Percentiles rank a stretch among this genome's conserved stretches.
Evolutionary conservation across 92 coral and sea anemone species (phyloP).

Genomic region (Actinostola sp.): DNA sequence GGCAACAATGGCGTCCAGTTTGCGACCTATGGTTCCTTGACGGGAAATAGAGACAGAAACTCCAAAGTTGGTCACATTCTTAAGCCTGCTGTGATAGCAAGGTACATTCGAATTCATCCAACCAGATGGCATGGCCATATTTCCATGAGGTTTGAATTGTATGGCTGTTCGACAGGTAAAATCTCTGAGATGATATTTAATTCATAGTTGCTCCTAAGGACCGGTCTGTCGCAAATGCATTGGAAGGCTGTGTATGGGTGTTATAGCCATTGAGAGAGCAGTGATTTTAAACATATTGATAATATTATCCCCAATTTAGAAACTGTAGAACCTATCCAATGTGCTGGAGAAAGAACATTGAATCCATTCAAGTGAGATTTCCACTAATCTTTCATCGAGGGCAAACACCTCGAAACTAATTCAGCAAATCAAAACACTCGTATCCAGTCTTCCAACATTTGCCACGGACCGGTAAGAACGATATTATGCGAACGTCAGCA

Average conservation of each 20-base stretch:
- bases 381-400: too few relatives aligned
- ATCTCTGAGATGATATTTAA: not conserved
- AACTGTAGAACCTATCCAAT: too few relatives aligned
- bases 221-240: not conserved
- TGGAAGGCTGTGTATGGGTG: not conserved
- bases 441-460: too few relatives aligned
- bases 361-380: too few relatives aligned
- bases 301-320: too few relatives aligned
- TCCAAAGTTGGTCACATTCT: slow-evolving; percentile 18
- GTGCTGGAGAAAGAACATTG: too few relatives aligned
- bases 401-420: too few relatives aligned
- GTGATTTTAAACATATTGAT: too few relatives aligned
- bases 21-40: not conserved
- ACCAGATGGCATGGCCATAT: slow-evolving; percentile 9
- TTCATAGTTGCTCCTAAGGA: not conserved
- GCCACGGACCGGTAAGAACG: too few relatives aligned
- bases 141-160: slow-evolving; percentile 25
- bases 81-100: slow-evolving; percentile 4
- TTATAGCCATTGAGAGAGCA: not conserved
- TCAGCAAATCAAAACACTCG: too few relatives aligned
- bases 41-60: slow-evolving; percentile 19
- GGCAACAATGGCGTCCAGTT: slow-evolving; percentile 19
- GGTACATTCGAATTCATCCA: slow-evolving; percentile 18
- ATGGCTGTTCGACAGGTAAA: slow-evolving; percentile 16
- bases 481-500: too few relatives aligned